A percentile compares a stretch with the other conserved stretches of the same genome.
Conservation (phyloP, 2,888 invertebrate genomes). For the Hydraecia micacea region DNA sequence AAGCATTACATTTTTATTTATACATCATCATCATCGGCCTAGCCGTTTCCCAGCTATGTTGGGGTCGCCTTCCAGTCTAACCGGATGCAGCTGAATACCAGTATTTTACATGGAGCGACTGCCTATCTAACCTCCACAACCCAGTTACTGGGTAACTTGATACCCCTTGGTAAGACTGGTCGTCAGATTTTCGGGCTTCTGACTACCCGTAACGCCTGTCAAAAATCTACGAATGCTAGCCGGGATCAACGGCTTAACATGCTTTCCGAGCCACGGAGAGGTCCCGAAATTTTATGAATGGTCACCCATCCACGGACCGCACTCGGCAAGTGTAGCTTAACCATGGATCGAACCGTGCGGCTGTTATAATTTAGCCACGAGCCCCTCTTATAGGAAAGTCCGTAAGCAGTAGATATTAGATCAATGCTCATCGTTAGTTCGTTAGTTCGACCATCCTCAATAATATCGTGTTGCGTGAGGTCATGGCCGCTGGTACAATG, state of each 20-base stretch:
- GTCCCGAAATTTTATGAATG: neutral
- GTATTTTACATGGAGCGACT: neutral
- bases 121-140: neutral
- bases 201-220: too few species aligned
- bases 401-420: conserved; percentile 1
- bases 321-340: neutral
- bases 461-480: conserved; percentile 19
- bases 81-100: neutral
- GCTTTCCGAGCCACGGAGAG: neutral
- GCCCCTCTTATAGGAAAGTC: neutral
- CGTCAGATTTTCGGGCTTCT: too few species aligned
- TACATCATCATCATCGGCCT: too few species aligned
- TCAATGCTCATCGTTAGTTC: neutral
- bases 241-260: too few species aligned
- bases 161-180: neutral
- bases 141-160: neutral
- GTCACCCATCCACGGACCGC: neutral
- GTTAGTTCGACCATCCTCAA: neutral
- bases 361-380: neutral
- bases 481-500: conserved; percentile 50
- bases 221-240: neutral
- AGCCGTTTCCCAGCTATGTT: too few species aligned
- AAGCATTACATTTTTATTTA: too few species aligned
- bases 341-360: neutral
- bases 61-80: too few species aligned